Evolutionary conservation across 2,888 invertebrate genomes (phyloP), one percentile per base, ranked within the genome.

Genomic region (Coelinius sp.): DNA sequence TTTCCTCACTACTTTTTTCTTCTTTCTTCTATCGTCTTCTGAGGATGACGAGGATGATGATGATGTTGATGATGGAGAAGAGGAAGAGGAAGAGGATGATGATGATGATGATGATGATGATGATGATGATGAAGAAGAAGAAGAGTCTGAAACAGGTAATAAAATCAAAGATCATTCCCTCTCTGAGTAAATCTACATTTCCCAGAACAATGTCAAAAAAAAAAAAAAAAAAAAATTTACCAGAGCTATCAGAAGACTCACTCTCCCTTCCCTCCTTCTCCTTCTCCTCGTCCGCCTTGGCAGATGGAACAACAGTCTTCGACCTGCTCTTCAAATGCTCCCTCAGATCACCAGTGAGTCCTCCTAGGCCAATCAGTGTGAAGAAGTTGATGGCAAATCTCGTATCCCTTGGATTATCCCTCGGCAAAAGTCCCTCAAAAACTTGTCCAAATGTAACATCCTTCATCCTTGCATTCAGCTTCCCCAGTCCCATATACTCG

Each of bases 321-420:
- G 95, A 93, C 86, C 93, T 91, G 78, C 91, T 91, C 84, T 97
- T 97, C 76, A 97, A 89, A 89, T 97, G 96, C 82, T 96, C 96
- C 72, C 97, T 89, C 49, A 97, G 88, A 82, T 97, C 97, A 88
- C 97, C 97, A 0, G 99, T 99, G 1, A 99, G 89, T 0, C 98
- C 98, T 70, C 99, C 99, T 68, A 99, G 91, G 80, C 99, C 86
- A 41, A 86, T 86, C 0, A 84, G 84, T 0, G 86, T 85, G 59
- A 86, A 86, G 59, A 86, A 86, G 44, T 87, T 87, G 64, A 99
- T 99, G 0, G 99, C 95, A 89, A 99, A 99, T 82, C 99, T 90
- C 0, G 98, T 98, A 86, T 99, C 97, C 84, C 96, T 93, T 0
- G 99, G 98, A 89, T 98, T 96, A 85, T 99, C 97, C 70, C 96